Evolutionary conservation across 2,797 vertebrate species (phyloP).

Genomic region (Eutrigla gurnardus): DNA sequence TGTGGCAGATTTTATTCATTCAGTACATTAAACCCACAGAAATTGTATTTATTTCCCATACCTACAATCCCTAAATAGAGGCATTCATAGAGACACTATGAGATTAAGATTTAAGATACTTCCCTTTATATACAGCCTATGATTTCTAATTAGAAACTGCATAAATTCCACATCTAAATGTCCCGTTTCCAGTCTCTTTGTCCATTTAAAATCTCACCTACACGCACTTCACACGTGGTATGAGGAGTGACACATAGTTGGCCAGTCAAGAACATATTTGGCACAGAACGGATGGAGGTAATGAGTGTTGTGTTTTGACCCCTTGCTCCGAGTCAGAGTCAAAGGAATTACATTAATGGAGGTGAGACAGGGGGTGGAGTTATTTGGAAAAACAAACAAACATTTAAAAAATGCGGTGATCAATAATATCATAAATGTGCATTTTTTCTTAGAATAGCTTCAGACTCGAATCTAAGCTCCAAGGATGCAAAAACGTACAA

Average conservation of each 20-base stretch:
- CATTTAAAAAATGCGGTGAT: not conserved
- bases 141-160: slow-evolving; percentile 1
- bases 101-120: slow-evolving; percentile 5
- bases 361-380: slow-evolving; percentile 15
- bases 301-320: slow-evolving; percentile 59
- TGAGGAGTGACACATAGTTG: slow-evolving; percentile 58
- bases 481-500: not conserved
- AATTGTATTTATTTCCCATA: slow-evolving; percentile 5
- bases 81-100: not conserved
- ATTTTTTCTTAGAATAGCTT: not conserved
- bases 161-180: not conserved
- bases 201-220: slow-evolving; percentile 40
- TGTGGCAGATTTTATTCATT: slow-evolving; percentile 12
- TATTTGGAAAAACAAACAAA: not conserved
- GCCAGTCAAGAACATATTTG: slow-evolving; percentile 47
- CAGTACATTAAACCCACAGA: not conserved
- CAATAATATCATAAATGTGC: not conserved
- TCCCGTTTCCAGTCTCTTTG: slow-evolving; percentile 18
- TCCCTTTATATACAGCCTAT: not conserved
- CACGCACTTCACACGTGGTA: slow-evolving; percentile 24
- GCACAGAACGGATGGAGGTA: slow-evolving; percentile 47
- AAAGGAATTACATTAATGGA: slow-evolving; percentile 48
- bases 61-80: not conserved
- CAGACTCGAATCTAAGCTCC: not conserved
- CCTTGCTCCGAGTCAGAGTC: not conserved